phyloP scores from a whole-genome alignment of 1,140 invertebrate species.

The Saccostrea glomerata region DNA sequence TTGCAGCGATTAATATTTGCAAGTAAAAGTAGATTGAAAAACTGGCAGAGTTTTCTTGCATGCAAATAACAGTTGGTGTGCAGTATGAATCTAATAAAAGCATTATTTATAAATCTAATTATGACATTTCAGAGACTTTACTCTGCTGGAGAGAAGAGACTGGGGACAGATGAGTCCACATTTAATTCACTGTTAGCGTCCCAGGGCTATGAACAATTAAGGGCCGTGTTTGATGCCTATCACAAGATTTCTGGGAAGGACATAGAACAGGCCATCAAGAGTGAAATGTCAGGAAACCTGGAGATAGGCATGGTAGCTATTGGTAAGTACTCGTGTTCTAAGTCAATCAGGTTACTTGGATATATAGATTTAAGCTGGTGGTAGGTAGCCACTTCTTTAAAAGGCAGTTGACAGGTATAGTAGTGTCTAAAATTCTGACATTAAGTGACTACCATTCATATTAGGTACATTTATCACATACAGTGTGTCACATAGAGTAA shows the following conservation, averaged over 20 bases:
- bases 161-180: constrained; percentile 81
- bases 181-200: constrained; percentile 76
- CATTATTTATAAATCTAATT: background rate
- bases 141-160: constrained; percentile 79
- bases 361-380: background rate
- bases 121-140: constrained; percentile 69
- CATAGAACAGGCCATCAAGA: constrained; percentile 76
- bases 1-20: no score
- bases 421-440: background rate
- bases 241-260: constrained; percentile 67
- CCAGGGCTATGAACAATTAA: constrained; percentile 75
- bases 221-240: constrained; percentile 78
- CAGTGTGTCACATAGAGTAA: no score
- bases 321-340: constrained; percentile 63
- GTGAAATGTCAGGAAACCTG: constrained; percentile 79
- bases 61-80: no score
- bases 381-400: background rate
- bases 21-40: no score
- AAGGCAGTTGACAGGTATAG: background rate
- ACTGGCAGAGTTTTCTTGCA: no score
- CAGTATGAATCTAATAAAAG: no score
- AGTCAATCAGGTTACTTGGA: background rate
- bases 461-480: no score
- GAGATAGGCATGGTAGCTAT: constrained; percentile 75
- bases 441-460: no score